Evolutionary conservation across 2,888 invertebrate species (phyloP), one percentile per base, ranked within the genome.

Genomic region (Thysanoteuthis rhombus): DNA sequence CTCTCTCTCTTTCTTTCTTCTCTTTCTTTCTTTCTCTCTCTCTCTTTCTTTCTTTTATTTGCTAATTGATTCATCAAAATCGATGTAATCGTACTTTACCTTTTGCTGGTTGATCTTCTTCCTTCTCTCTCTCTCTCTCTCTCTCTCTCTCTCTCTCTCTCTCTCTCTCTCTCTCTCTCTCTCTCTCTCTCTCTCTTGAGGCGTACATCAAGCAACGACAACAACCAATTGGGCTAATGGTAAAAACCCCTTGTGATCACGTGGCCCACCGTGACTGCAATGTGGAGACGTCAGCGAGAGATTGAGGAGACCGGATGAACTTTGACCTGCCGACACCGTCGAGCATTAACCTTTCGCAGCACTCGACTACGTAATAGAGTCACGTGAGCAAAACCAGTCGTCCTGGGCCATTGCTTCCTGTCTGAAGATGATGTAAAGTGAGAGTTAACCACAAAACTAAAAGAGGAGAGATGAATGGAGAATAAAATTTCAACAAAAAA

Each of bases 221-320:
- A 75, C 75, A 75, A 75, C 75, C 75, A 75, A 75, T 75, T 75
- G n/a, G n/a, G n/a, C 75, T 75, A 75, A 75, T 75, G n/a, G 75
- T 19, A 75, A 75, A 42, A 75, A 75, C 75, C 75, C 75, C 75
- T 75, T 75, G 75, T 75, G 75, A n/a, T 75, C 75, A 75, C 75
- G 75, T n/a, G 75, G n/a, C 75, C 19, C n/a, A 36, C n/a, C 1
- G n/a, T 2, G 75, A n/a, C 25, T 75, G 75, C 75, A 75, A 75
- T 75, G 75, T 75, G 75, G 75, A 75, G 75, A 75, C n/a, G 75
- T 75, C 75, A 75, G 75, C n/a, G 16, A 75, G 36, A 75, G 75
- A 75, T 75, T 75, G 75, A 75, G 75, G 75, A 75, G 75, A 36
- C 75, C 75, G 4, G n/a, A 36, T 75, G 75, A 75, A 75, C 75